Conservation (phyloP, 2,888 invertebrate species). For the Rhodophaea formosa region DNA sequence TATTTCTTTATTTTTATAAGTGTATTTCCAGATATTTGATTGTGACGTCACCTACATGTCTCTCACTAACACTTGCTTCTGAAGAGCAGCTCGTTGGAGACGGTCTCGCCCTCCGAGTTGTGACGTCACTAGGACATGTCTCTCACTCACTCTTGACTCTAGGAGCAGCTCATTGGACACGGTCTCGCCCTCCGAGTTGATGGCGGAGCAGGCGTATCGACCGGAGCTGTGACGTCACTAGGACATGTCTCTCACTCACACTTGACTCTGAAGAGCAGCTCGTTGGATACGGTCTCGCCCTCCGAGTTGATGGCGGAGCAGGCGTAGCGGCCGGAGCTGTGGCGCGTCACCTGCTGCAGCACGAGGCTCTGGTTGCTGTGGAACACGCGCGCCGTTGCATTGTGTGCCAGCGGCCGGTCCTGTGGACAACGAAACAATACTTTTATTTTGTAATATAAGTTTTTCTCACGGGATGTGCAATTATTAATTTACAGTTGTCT, state of each 20-base stretch:
- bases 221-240: conserved; percentile 93
- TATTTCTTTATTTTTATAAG: too few species aligned
- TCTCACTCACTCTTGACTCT: too few species aligned
- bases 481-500: too few species aligned
- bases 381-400: conserved; percentile 92
- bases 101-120: conserved; percentile 89
- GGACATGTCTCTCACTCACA: conserved; percentile 83
- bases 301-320: conserved; percentile 94
- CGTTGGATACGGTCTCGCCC: conserved; percentile 93
- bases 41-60: too few species aligned
- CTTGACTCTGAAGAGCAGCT: conserved; percentile 91
- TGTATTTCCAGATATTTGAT: too few species aligned
- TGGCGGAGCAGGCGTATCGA: conserved; percentile 92
- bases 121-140: too few species aligned
- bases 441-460: background rate
- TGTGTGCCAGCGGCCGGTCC: conserved; percentile 90
- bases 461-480: too few species aligned
- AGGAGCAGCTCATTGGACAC: too few species aligned
- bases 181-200: conserved; percentile 72
- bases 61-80: conserved; percentile 91
- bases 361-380: conserved; percentile 96
- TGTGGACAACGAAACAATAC: conserved; percentile 49
- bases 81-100: conserved; percentile 91
- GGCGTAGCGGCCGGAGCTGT: conserved; percentile 92
- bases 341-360: conserved; percentile 92